Evolutionary conservation across 2,888 invertebrate species (phyloP).

Genomic region (Dryobota labecula): DNA sequence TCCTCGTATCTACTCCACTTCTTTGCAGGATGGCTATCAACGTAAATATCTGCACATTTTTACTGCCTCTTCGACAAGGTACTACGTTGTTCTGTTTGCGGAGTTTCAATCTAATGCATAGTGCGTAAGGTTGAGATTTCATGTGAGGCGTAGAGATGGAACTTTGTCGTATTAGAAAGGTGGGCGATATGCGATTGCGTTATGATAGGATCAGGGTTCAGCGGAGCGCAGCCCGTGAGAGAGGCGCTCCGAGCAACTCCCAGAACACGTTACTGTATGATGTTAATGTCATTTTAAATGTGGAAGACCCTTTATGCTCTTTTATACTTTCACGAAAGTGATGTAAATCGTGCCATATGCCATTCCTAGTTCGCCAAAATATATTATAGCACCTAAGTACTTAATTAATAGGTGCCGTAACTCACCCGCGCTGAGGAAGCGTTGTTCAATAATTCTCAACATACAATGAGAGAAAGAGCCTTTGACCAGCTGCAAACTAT

Average conservation of each 20-base stretch:
- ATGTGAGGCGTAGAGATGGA: conserved; percentile 51
- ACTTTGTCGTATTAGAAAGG: conserved; percentile 72
- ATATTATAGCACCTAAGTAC: background rate
- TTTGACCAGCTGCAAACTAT: background rate
- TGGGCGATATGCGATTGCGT: conserved; percentile 87
- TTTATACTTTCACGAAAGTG: conserved; percentile 13
- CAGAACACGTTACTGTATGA: conserved; percentile 80
- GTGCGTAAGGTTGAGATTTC: conserved; percentile 73
- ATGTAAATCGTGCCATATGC: background rate
- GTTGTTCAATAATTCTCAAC: background rate
- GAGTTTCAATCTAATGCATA: conserved; percentile 44
- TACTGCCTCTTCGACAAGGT: conserved; percentile 69
- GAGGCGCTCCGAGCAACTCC: conserved; percentile 76
- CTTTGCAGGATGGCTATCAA: conserved; percentile 87
- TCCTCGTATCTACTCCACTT: conserved; percentile 88
- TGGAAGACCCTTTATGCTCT: conserved; percentile 72
- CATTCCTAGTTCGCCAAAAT: background rate
- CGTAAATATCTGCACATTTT: conserved; percentile 89
- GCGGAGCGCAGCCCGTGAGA: conserved; percentile 81
- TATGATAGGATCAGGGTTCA: conserved; percentile 90
- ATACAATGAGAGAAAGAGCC: conserved; percentile 1
- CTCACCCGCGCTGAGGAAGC: background rate
- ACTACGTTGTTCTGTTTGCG: conserved; percentile 46
- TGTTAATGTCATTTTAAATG: conserved; percentile 84
- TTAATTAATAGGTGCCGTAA: conserved; percentile 11